Base-by-base conservation (phyloP, 2,797 vertebrate species). In the Anisognathus igniventris region DNA sequence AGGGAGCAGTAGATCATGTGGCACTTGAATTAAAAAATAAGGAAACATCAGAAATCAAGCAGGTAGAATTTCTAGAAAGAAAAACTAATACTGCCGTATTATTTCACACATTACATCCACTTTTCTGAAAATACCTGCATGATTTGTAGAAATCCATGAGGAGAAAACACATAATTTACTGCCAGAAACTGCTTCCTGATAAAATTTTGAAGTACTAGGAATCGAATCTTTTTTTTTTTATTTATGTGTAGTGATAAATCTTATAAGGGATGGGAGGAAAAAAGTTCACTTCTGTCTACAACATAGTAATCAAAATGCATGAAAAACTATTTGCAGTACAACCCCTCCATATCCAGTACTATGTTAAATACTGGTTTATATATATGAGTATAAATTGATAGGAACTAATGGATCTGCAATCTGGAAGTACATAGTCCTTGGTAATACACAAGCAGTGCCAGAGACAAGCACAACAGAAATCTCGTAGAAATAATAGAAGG, bases 61-160 rank as follows among this genome's bases (percentile, higher is more conserved):
- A 80, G 8, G 39, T 12, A 80, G 16, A 33, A 70, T 25, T 8
- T 31, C 6, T 31, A 68, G 20, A 1, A 58, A 75, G 50, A 51
- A 75, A 20, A 44, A 0, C 0, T 12, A 50, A 30, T 33, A 25
- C 19, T n/a, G 4, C 10, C 14, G n/a, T 33, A 33, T 54, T 40
- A 70, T 23, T 50, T 35, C 47, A 84, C 2, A 5, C 6, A 33
- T 42, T 42, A 24, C 24, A 39, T 25, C 8, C 18, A 10, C 39
- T 65, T 80, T 54, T 18, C 27, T 67, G 25, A 58, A 91, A 80
- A 77, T 7, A 67, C 7, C 11, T 71, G 8, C 16, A 47, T 1
- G 1, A 9, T 40, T 67, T 75, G 10, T 44, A 81, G 9, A 75
- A 85, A 57, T 51, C 42, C 19, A 70, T 19, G 8, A 72, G 18